Percentiles rank a stretch among this genome's conserved stretches.
These are phyloP conservation scores for Anoplophora glabripennis DNA, from an alignment of 1,140 invertebrate genomes.

Conservation along the genomic window DNA sequence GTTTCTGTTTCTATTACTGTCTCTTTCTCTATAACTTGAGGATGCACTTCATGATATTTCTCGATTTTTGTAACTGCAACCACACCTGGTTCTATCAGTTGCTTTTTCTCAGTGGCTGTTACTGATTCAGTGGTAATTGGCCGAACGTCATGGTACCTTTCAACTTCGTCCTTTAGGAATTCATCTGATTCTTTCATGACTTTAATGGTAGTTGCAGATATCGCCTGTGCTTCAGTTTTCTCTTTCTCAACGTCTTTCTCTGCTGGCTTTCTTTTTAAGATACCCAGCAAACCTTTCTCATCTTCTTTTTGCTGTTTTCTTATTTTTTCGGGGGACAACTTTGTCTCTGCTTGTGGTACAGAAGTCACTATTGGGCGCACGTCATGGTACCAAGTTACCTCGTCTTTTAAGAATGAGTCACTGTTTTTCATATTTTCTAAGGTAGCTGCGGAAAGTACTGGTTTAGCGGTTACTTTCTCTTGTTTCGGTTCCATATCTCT, in stretches of 20 bases:
- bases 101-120: slow-evolving; percentile 2
- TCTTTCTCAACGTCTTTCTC: slow-evolving; percentile 10
- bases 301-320: slow-evolving; percentile 16
- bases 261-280: slow-evolving; percentile 26
- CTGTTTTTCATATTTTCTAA: slow-evolving; percentile 12
- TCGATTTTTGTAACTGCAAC: slow-evolving; percentile 16
- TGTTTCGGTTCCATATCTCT: slow-evolving; percentile 2
- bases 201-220: slow-evolving; percentile 24
- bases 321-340: slow-evolving; percentile 1
- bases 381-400: slow-evolving; percentile 17
- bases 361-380: slow-evolving; percentile 15
- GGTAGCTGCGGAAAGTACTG: not conserved
- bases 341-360: slow-evolving; percentile 5
- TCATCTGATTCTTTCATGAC: slow-evolving; percentile 20
- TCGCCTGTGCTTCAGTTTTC: not conserved
- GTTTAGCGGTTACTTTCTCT: not conserved
- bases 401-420: slow-evolving; percentile 13
- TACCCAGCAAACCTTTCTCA: slow-evolving; percentile 23
- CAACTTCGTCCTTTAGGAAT: slow-evolving; percentile 19
- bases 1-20: not conserved
- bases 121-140: not conserved
- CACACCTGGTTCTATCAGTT: slow-evolving; percentile 10
- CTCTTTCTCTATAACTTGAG: slow-evolving; percentile 1
- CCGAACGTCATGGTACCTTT: slow-evolving; percentile 11
- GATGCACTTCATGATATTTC: slow-evolving; percentile 24